phyloP scores from a whole-genome alignment of 1,140 invertebrate genomes.

The Portunus trituberculatus region DNA sequence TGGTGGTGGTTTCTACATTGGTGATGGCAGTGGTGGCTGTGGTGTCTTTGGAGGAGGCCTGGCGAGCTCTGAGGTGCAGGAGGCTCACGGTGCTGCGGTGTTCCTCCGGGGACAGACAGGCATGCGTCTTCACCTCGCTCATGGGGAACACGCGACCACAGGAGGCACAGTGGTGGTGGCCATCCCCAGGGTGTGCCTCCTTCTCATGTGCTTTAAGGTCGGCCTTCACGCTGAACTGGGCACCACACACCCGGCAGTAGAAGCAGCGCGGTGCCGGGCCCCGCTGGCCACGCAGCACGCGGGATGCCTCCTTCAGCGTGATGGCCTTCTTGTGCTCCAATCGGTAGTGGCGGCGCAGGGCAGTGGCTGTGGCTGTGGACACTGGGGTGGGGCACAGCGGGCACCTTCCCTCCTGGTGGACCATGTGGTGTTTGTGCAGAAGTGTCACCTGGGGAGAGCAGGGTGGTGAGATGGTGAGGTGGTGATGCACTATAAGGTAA shows the following conservation, averaged over 20 bases:
- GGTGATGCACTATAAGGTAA: too few relatives aligned
- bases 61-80: not conserved
- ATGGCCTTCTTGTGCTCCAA: constrained; percentile 63
- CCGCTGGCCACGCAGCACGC: constrained; percentile 73
- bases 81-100: not conserved
- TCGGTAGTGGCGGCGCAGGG: constrained; percentile 61
- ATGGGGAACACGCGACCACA: constrained; percentile 59
- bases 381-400: constrained; percentile 57
- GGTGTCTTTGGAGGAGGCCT: not conserved
- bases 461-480: not conserved
- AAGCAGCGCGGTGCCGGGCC: constrained; percentile 67
- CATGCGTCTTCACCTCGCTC: constrained; percentile 61
- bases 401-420: constrained; percentile 65
- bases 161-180: constrained; percentile 58
- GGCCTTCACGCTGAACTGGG: constrained; percentile 80
- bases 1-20: not conserved
- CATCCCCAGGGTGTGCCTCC: constrained; percentile 60
- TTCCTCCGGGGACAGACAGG: constrained; percentile 64
- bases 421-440: constrained; percentile 64
- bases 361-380: constrained; percentile 35
- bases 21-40: not conserved
- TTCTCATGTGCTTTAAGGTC: constrained; percentile 80
- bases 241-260: constrained; percentile 81
- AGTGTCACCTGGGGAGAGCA: constrained; percentile 52
- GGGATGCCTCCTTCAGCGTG: constrained; percentile 64